These are phyloP conservation scores for Leptopterna dolabrata DNA, from an alignment of 2,888 invertebrate genomes.

Conservation along the genomic window DNA sequence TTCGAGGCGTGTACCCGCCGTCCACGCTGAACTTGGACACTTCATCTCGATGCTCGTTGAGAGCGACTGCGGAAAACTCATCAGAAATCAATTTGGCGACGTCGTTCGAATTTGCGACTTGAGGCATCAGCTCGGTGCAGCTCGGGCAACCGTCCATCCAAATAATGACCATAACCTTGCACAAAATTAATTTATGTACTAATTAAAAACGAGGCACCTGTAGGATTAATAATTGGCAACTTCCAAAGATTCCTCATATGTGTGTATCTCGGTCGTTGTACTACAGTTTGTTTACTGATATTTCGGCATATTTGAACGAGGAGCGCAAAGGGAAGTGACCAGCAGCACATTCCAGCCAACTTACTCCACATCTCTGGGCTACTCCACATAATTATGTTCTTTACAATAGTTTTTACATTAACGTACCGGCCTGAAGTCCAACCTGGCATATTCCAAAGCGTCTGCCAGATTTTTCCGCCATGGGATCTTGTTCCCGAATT, in stretches of 20 bases:
- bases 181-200: neutral
- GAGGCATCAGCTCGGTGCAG: slow-evolving; percentile 15
- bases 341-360: too few species aligned
- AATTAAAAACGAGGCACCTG: neutral
- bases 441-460: slow-evolving; percentile 29
- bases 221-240: too few species aligned
- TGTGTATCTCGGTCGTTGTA: too few species aligned
- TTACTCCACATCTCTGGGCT: too few species aligned
- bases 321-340: too few species aligned
- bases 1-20: slow-evolving; percentile 27
- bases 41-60: slow-evolving; percentile 27
- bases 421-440: slow-evolving; percentile 27
- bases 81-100: neutral
- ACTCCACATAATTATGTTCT: too few species aligned
- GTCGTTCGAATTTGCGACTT: neutral
- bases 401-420: neutral
- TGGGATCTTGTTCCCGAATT: slow-evolving; percentile 15
- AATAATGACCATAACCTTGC: slow-evolving; percentile 20
- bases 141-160: slow-evolving; percentile 40
- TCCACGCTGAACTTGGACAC: slow-evolving; percentile 6
- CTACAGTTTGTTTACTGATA: too few species aligned
- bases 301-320: too few species aligned
- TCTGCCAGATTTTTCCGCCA: slow-evolving; percentile 13
- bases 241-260: too few species aligned
- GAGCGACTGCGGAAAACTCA: slow-evolving; percentile 12